These are phyloP conservation scores for Epistrophe eligans DNA, from an alignment of 2,888 invertebrate genomes.

Conservation along the genomic window DNA sequence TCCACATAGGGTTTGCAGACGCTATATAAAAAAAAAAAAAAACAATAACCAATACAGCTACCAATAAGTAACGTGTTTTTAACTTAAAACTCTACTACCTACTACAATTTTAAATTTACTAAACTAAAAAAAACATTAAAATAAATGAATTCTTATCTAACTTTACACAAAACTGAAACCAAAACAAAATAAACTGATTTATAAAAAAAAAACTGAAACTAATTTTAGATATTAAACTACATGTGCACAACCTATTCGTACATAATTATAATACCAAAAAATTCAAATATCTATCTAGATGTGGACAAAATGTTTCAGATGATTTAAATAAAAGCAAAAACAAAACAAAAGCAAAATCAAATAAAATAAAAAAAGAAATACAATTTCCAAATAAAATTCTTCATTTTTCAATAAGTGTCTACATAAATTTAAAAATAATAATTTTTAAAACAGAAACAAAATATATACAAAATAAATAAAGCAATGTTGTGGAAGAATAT, in stretches of 20 bases:
- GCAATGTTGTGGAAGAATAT: slow-evolving; percentile 50
- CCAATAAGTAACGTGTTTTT: slow-evolving; percentile 25
- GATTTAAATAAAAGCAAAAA: slow-evolving; percentile 8
- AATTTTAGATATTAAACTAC: slow-evolving; percentile 25
- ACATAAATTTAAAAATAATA: neutral
- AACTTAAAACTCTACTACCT: neutral
- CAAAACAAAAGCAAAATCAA: slow-evolving; percentile 6
- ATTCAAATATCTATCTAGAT: slow-evolving; percentile 49
- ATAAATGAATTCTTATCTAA: slow-evolving; percentile 39
- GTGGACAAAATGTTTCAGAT: slow-evolving; percentile 52
- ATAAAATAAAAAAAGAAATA: slow-evolving; percentile 7
- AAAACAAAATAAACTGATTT: slow-evolving; percentile 16
- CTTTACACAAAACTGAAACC: slow-evolving; percentile 36
- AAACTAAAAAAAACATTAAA: neutral
- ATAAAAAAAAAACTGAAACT: neutral
- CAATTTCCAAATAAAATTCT: slow-evolving; percentile 10
- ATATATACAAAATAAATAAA: slow-evolving; percentile 35
- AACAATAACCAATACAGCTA: slow-evolving; percentile 31
- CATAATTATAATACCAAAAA: slow-evolving; percentile 39
- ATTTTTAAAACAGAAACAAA: slow-evolving; percentile 41
- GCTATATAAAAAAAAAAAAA: slow-evolving; percentile 2
- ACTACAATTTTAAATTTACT: slow-evolving; percentile 3
- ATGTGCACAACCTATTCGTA: slow-evolving; percentile 71
- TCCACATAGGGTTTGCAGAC: neutral
- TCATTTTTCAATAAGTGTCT: slow-evolving; percentile 60